Conservation (phyloP, 2,888 invertebrate species). For the Argyresthia goedartella region DNA sequence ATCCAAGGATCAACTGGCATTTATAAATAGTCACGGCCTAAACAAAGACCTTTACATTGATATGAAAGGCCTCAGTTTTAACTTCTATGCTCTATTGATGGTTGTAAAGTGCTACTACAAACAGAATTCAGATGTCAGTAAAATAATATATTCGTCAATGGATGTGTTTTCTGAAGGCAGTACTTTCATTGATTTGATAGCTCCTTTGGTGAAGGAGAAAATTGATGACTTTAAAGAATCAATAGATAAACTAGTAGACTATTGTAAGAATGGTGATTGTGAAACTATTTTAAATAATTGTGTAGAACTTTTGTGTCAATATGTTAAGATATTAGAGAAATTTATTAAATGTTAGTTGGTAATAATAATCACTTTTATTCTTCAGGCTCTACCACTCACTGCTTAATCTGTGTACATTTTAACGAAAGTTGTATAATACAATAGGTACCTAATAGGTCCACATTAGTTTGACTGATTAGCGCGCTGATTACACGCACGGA, state of each 20-base stretch:
- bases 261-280: conserved; percentile 16
- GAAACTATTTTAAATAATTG: conserved; percentile 43
- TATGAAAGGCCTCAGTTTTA: conserved; percentile 75
- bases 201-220: conserved; percentile 44
- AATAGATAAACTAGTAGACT: conserved; percentile 33
- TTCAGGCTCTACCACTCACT: no score
- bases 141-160: conserved; percentile 48
- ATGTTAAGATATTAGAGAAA: conserved; percentile 57
- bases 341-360: conserved; percentile 60
- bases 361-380: not conserved
- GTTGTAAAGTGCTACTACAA: conserved; percentile 57
- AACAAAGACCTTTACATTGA: conserved; percentile 75
- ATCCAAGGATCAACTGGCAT: conserved; percentile 72
- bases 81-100: conserved; percentile 67
- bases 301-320: conserved; percentile 55
- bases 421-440: no score
- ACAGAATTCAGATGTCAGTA: conserved; percentile 44
- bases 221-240: conserved; percentile 33
- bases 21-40: conserved; percentile 74
- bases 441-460: no score
- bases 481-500: no score
- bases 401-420: no score
- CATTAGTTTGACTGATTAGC: no score
- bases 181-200: conserved; percentile 43
- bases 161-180: conserved; percentile 49